A percentile compares a stretch with the other conserved stretches of the same genome.
Conservation (phyloP, 2,888 invertebrate genomes). For the Andrena haemorrhoa region DNA sequence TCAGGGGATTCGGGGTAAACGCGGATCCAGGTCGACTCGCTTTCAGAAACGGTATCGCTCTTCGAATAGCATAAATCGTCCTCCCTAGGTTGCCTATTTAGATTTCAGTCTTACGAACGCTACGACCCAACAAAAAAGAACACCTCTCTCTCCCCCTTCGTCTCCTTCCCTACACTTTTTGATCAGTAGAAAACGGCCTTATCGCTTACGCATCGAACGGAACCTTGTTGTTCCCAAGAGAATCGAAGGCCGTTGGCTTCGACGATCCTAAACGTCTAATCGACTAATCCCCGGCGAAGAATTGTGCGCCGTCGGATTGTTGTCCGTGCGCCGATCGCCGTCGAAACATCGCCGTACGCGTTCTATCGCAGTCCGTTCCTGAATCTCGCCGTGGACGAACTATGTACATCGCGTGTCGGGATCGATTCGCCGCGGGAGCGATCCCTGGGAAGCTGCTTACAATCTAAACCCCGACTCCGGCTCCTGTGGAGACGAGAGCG, state of each 20-base stretch:
- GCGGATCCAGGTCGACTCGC: slow-evolving; percentile 27
- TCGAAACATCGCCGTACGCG: not conserved
- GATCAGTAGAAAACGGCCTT: slow-evolving; percentile 55
- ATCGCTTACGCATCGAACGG: slow-evolving; percentile 60
- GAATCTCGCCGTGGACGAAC: slow-evolving; percentile 21
- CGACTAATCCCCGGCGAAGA: slow-evolving; percentile 49
- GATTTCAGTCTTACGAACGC: slow-evolving; percentile 63
- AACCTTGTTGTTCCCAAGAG: slow-evolving; percentile 62
- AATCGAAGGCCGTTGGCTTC: slow-evolving; percentile 57
- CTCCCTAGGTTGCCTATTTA: slow-evolving; percentile 11
- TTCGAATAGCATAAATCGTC: slow-evolving; percentile 14
- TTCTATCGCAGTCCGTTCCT: slow-evolving; percentile 11
- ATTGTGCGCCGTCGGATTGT: slow-evolving; percentile 51
- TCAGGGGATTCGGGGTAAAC: slow-evolving; percentile 17
- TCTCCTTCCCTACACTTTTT: not conserved
- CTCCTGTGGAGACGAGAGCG: not conserved
- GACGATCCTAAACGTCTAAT: slow-evolving; percentile 56
- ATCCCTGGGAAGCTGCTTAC: slow-evolving; percentile 3
- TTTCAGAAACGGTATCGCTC: slow-evolving; percentile 36
- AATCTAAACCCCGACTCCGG: slow-evolving; percentile 7
- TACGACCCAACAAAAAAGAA: slow-evolving; percentile 23
- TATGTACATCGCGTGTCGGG: slow-evolving; percentile 10
- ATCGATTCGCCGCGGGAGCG: slow-evolving; percentile 14
- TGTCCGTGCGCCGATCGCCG: not conserved
- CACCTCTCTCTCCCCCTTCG: not conserved